Percentiles rank a stretch among this genome's conserved stretches.
Conservation (phyloP, 2,888 invertebrate genomes). For the Caenorhabditis sp. region DNA sequence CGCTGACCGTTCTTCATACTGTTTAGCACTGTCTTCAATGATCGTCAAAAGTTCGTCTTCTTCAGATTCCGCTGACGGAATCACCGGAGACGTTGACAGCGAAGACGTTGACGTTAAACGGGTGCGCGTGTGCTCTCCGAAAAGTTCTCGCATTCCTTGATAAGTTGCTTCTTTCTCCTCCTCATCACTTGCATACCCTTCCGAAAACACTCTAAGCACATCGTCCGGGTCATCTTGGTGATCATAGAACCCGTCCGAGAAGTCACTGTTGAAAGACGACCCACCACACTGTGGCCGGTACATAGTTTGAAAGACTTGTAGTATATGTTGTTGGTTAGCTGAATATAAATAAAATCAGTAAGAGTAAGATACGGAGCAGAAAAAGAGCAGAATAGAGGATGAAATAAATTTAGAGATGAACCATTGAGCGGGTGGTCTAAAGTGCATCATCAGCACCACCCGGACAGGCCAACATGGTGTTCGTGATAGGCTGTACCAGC, state of each 20-base stretch:
- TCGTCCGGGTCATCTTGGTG: neutral
- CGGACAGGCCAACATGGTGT: constrained; percentile 3
- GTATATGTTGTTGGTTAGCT: neutral
- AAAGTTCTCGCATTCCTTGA: neutral
- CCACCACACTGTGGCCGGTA: constrained; percentile 39
- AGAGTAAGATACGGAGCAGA: neutral
- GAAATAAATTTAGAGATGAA: neutral
- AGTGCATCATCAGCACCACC: no score
- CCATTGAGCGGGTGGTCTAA: no score
- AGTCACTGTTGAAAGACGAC: constrained; percentile 24
- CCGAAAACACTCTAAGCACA: neutral
- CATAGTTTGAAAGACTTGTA: constrained; percentile 28
- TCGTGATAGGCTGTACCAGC: neutral
- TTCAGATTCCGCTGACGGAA: constrained; percentile 13
- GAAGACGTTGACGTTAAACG: no score
- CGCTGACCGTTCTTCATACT: no score
- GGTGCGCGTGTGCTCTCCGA: constrained; percentile 4
- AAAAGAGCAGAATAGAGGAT: neutral
- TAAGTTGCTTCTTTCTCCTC: constrained; percentile 15
- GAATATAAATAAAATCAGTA: constrained; percentile 23
- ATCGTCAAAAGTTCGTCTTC: constrained; percentile 27
- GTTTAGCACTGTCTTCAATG: no score
- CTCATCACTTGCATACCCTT: constrained; percentile 34
- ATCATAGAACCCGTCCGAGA: constrained; percentile 28
- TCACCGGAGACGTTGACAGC: neutral